Evolutionary conservation across 2,797 vertebrate genomes (phyloP), one percentile per base, ranked within the genome.

Genomic region (Propithecus perrieri): DNA sequence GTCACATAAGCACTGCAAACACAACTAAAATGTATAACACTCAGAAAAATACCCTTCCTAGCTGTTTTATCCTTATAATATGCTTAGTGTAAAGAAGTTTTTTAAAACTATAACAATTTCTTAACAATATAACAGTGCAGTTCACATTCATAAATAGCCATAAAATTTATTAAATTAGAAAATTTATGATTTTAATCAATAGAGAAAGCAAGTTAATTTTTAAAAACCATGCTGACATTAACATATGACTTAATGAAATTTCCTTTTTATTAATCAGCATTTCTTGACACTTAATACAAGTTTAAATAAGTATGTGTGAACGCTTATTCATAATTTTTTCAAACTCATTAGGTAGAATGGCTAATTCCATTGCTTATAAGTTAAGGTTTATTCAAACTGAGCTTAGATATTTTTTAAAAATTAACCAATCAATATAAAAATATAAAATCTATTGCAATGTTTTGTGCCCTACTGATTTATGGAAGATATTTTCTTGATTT

Each of bases 141-240:
- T 67, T 33, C 28, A 13, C 15, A 76, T 85, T 94, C 88, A 91
- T 80, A 80, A 80, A 50, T 50, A 13, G 13, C 33, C 11, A 81
- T 48, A 72, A 84, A 78, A 79, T 76, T 22, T 80, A 87, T 38
- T 93, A 35, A 85, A 85, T 50, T 81, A 53, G 33, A 30, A 92
- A 28, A 88, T 65, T 57, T 90, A 83, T 41, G 30, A 26, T 59
- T 97, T 92, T 96, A 95, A 91, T 84, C 79, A 95, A 96, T 11
- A 59, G 18, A 96, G 35, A 80, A 95, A 76, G 7, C 7, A 88
- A 79, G 65, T 72, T 78, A 61, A 69, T 59, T 83, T 95, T 85
- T 93, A 43, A 72, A 89, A 87, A 55, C 17, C 35, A 85, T 83
- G 24, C 57, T 35, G 12, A 94, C 61, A 95, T 79, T 85, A 90